A percentile compares a stretch with the other conserved stretches of the same genome.
These are phyloP conservation scores for Oxygymnocypris stewartii DNA, from an alignment of 2,113 vertebrate genomes.

Conservation along the genomic window DNA sequence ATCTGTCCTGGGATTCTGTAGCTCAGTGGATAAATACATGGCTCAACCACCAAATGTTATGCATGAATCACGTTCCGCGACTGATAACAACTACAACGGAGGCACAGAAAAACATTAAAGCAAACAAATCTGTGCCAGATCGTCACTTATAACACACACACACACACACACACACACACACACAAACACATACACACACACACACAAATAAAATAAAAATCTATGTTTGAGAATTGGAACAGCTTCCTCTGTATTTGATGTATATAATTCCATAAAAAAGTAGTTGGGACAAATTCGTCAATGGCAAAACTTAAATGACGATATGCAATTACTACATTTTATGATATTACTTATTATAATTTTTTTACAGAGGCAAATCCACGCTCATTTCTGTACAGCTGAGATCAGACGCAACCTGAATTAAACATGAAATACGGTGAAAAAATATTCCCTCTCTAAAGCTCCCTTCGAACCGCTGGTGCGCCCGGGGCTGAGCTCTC, in stretches of 20 bases:
- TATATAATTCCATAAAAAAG: neutral
- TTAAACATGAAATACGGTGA: constrained; percentile 70
- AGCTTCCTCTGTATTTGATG: neutral
- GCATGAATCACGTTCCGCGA: constrained; percentile 1
- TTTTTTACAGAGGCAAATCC: constrained; percentile 33
- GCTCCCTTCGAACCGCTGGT: constrained; percentile 60
- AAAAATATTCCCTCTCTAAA: constrained; percentile 66
- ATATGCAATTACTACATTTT: neutral
- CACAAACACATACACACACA: no score
- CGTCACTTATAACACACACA: neutral
- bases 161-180: no score
- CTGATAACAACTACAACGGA: constrained; percentile 2
- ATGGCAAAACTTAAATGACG: neutral
- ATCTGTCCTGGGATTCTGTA: constrained; percentile 12
- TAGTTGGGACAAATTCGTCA: neutral
- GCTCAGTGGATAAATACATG: constrained; percentile 21
- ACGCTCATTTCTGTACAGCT: constrained; percentile 41
- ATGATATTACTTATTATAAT: neutral
- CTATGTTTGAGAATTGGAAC: neutral
- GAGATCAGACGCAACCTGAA: constrained; percentile 58
- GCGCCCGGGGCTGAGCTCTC: constrained; percentile 65
- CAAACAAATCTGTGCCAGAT: neutral
- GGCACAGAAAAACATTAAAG: neutral
- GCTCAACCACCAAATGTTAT: constrained; percentile 25
- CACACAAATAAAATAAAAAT: neutral